These are phyloP conservation scores for Dryococelus australis DNA, from an alignment of 2,888 invertebrate species.

Conservation along the genomic window DNA sequence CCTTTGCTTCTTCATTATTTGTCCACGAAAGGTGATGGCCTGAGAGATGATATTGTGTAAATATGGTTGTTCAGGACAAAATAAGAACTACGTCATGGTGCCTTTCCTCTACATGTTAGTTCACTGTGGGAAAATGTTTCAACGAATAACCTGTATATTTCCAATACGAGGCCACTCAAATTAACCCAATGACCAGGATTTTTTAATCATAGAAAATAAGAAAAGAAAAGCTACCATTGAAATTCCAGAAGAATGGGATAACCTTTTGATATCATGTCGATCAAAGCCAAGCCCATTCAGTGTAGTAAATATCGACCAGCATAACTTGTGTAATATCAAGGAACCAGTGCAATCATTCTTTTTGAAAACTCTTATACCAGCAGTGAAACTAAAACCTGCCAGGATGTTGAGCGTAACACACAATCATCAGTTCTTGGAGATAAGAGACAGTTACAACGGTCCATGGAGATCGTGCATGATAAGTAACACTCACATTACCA, in stretches of 20 bases:
- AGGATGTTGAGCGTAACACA: not conserved
- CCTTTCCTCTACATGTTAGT: not conserved
- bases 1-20: not conserved
- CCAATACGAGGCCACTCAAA: not conserved
- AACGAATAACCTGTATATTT: not conserved
- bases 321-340: not conserved
- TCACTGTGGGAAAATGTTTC: not conserved
- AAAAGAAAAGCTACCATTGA: not conserved
- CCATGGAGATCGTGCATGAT: not conserved
- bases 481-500: not conserved
- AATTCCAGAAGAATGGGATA: not conserved
- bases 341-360: not conserved
- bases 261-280: not conserved
- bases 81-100: not conserved
- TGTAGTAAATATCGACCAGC: not conserved
- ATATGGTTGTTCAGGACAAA: conserved; percentile 10
- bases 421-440: not conserved
- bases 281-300: not conserved
- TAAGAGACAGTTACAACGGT: not conserved
- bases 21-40: not conserved
- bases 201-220: not conserved
- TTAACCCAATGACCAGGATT: not conserved
- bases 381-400: not conserved
- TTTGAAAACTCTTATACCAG: not conserved
- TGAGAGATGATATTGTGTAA: not conserved